Conservation (phyloP, 2,888 invertebrate species). For the Cataglyphis altisquamis region DNA sequence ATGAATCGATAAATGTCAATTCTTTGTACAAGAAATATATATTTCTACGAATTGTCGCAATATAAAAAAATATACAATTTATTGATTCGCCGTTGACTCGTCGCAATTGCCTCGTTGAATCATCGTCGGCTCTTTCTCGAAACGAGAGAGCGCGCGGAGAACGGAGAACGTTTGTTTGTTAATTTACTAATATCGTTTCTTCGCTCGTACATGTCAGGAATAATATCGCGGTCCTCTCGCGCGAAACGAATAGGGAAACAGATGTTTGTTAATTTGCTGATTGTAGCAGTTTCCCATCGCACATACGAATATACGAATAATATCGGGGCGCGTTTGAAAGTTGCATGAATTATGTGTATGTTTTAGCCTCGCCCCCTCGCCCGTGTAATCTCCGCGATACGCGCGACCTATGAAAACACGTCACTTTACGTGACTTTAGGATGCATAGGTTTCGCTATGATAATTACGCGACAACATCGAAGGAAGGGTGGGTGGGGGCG, state of each 20-base stretch:
- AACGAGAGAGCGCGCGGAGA: not conserved
- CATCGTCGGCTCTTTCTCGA: not conserved
- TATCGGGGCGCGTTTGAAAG: not conserved
- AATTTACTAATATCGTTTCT: slow-evolving; percentile 38
- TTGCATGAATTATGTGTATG: slow-evolving; percentile 6
- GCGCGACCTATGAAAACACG: slow-evolving; percentile 71
- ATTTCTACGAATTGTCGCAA: not conserved
- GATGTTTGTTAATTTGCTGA: slow-evolving; percentile 1
- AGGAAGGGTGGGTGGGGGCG: slow-evolving; percentile 29
- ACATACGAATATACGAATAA: not conserved
- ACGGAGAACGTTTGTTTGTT: slow-evolving; percentile 27
- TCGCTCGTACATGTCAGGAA: slow-evolving; percentile 22
- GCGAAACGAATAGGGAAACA: not conserved
- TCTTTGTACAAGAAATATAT: not conserved
- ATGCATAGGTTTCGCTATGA: slow-evolving; percentile 70
- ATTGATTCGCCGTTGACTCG: not conserved
- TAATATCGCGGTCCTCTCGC: slow-evolving; percentile 27
- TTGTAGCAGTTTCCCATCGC: not conserved
- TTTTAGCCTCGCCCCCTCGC: not conserved
- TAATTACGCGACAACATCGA: slow-evolving; percentile 72
- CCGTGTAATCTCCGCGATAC: slow-evolving; percentile 37
- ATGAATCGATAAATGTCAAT: not conserved
- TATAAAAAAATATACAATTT: not conserved
- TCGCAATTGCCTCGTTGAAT: not conserved
- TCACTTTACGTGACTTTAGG: slow-evolving; percentile 56